A percentile compares a stretch with the other conserved stretches of the same genome.
phyloP scores from a whole-genome alignment of 64 coral and sea anemone species.

The Montipora efflorescens region DNA sequence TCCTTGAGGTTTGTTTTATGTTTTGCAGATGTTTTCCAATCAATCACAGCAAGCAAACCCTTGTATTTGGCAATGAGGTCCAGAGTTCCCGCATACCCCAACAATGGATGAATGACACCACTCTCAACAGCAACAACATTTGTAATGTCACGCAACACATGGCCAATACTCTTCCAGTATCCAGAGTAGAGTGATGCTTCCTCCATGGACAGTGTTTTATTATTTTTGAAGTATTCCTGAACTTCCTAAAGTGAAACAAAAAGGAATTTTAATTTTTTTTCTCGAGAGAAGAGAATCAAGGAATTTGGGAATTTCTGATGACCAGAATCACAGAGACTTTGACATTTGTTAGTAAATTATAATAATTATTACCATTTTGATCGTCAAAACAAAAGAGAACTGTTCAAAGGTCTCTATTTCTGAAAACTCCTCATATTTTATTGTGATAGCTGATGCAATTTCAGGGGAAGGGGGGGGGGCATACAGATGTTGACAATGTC shows the following conservation, averaged over 20 bases:
- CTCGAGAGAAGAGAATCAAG: background rate
- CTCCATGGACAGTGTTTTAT: conserved; percentile 8
- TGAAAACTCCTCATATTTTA: too few species aligned
- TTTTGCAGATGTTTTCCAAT: conserved; percentile 96
- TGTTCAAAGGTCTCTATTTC: too few species aligned
- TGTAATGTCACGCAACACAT: conserved; percentile 73
- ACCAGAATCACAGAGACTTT: too few species aligned
- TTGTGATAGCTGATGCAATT: too few species aligned
- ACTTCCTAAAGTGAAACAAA: conserved; percentile 54
- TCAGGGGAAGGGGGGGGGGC: too few species aligned
- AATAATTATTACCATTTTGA: too few species aligned
- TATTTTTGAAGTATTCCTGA: conserved; percentile 43
- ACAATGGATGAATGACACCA: conserved; percentile 70
- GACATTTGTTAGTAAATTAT: too few species aligned
- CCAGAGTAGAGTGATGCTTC: conserved; percentile 46
- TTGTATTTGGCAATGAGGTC: conserved; percentile 85
- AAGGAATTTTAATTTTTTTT: background rate
- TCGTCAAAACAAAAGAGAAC: too few species aligned
- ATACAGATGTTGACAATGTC: too few species aligned
- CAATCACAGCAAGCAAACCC: conserved; percentile 74
- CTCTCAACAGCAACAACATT: conserved; percentile 87
- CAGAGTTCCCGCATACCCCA: conserved; percentile 87
- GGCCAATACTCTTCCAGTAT: conserved; percentile 78
- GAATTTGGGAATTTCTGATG: background rate
- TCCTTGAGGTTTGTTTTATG: conserved; percentile 74